Base-by-base conservation (phyloP, 2,113 vertebrate species). In the Ariopsis seemanni region DNA sequence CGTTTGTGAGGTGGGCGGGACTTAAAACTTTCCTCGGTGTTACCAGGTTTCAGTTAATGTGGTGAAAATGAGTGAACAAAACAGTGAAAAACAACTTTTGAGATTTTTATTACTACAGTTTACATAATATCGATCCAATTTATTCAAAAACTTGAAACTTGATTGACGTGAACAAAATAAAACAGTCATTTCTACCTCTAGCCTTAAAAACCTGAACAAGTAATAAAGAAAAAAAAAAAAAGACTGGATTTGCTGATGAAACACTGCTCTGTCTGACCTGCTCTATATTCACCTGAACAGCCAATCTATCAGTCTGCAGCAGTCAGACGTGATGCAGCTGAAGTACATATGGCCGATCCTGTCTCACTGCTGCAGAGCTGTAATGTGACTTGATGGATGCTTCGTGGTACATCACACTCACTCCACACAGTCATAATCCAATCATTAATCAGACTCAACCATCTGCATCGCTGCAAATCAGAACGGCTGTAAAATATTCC, bases 361-460 rank as follows among this genome's bases (percentile, higher is more conserved):
- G 20, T n/a, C 72, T 0, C 11, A 12, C 42, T 0, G 20, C 20
- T 25, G 20, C 48, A 52, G 42, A 52, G 75, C 75, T 27, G 25
- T 78, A 42, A 81, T 5, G 55, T 81, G 27, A 57, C 17, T 18
- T 60, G 79, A 81, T 42, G n/a, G 79, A 81, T 81, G 27, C 42
- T 60, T 81, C 9, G 7, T 42, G 79, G n/a, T 81, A 34, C 55
- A 81, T 81, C 79, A 34, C 55, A 42, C 53, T 81, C 79, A 22
- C 79, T 60, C 27, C 55, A 18, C 53, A 58, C 17, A 1, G 53
- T 80, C 78, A 58, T 80, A 57, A 80, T 80, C 78, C 53, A 17
- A 34, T 57, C 78, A 22, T 81, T 60, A 81, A 57, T 81, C 79
- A 60, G 55, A 60, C 79, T 18, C 79, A 2, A 81, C 57, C 79